phyloP scores from a whole-genome alignment of 92 coral and sea anemone species.

The Porites evermanni region DNA sequence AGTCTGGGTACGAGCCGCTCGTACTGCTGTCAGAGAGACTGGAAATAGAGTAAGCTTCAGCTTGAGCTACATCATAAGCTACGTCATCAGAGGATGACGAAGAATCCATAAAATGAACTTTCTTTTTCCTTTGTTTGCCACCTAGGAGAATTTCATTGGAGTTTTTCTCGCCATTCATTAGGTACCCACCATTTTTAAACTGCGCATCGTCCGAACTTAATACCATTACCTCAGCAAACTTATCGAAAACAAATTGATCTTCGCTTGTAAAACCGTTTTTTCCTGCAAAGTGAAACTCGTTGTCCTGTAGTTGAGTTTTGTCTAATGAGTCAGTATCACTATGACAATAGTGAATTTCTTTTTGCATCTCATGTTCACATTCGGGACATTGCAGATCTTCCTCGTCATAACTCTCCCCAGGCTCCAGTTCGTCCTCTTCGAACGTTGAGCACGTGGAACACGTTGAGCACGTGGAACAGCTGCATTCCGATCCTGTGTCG shows the following conservation, averaged over 20 bases:
- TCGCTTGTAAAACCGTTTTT: constrained; percentile 29
- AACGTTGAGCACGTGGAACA: constrained; percentile 78
- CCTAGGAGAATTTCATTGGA: constrained; percentile 40
- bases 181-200: constrained; percentile 39
- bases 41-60: constrained; percentile 40
- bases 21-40: constrained; percentile 48
- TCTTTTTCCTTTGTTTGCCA: constrained; percentile 54
- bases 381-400: constrained; percentile 10
- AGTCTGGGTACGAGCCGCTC: constrained; percentile 41
- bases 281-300: neutral
- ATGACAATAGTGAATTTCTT: neutral
- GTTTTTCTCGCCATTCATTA: constrained; percentile 5
- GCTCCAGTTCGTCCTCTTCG: constrained; percentile 27
- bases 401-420: constrained; percentile 41
- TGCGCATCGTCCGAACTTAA: constrained; percentile 40
- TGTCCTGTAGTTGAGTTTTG: neutral
- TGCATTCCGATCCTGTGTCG: constrained; percentile 66
- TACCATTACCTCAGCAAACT: constrained; percentile 36
- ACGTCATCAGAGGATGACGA: constrained; percentile 71
- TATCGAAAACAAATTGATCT: constrained; percentile 30
- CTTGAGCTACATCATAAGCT: constrained; percentile 41
- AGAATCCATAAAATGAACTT: constrained; percentile 76
- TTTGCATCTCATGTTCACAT: constrained; percentile 9
- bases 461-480: constrained; percentile 83
- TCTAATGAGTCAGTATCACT: neutral